A percentile compares a stretch with the other conserved stretches of the same genome.
phyloP scores from a whole-genome alignment of 2,888 invertebrate genomes.

The Heliconius sara region DNA sequence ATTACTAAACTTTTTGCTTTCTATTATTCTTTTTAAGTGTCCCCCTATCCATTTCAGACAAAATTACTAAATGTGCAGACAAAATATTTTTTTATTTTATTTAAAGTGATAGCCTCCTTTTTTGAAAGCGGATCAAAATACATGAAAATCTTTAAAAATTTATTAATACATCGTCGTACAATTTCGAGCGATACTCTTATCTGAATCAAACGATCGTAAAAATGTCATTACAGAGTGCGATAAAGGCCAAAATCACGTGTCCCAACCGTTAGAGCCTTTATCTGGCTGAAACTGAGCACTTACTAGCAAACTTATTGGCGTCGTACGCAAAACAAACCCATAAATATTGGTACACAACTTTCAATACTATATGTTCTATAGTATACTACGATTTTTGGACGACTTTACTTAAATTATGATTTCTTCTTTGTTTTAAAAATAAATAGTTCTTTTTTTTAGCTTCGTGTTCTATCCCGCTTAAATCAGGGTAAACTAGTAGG shows the following conservation, averaged over 20 bases:
- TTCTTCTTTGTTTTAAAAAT: no score
- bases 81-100: no score
- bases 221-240: slow-evolving; percentile 50
- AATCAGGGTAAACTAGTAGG: no score
- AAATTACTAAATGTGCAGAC: no score
- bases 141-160: slow-evolving; percentile 38
- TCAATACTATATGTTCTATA: slow-evolving; percentile 45
- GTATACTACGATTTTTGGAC: neutral
- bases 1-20: no score
- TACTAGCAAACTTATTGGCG: slow-evolving; percentile 53
- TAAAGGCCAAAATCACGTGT: slow-evolving; percentile 53
- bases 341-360: slow-evolving; percentile 52
- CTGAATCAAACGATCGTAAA: slow-evolving; percentile 53
- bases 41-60: no score
- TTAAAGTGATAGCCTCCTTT: neutral
- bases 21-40: no score
- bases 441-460: no score
- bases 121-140: neutral
- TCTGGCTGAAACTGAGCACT: slow-evolving; percentile 52
- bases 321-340: slow-evolving; percentile 54
- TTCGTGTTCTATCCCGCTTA: no score
- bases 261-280: slow-evolving; percentile 52
- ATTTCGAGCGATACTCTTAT: slow-evolving; percentile 52
- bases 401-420: neutral
- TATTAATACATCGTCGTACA: slow-evolving; percentile 45